A percentile compares a stretch with the other conserved stretches of the same genome.
phyloP scores from a whole-genome alignment of 23 tunicate species.

The Diplosoma virens region DNA sequence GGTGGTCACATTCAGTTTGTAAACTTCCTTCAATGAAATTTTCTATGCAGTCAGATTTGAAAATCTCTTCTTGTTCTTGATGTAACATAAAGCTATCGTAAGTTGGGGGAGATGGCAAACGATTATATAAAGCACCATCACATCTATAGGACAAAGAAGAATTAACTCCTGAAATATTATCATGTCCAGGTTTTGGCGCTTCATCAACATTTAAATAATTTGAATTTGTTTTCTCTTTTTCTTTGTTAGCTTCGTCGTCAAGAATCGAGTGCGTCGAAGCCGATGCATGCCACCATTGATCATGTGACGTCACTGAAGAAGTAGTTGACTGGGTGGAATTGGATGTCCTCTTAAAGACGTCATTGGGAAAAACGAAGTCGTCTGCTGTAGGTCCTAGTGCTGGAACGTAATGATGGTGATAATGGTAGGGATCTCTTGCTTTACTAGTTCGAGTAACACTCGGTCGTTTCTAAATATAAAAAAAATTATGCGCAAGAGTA shows the following conservation, averaged over 20 bases:
- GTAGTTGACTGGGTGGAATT: slow-evolving; percentile 12
- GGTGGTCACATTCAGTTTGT: no score
- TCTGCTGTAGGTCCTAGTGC: background rate
- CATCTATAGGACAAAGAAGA: background rate
- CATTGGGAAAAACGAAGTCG: slow-evolving; percentile 16
- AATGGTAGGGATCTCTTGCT: slow-evolving; percentile 61
- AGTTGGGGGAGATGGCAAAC: slow-evolving; percentile 1
- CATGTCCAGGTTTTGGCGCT: slow-evolving; percentile 23
- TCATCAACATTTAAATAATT: background rate
- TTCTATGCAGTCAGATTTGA: no score
- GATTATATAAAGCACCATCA: background rate
- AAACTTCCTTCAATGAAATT: no score
- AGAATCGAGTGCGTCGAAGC: background rate
- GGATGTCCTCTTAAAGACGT: background rate
- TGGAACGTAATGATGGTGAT: slow-evolving; percentile 59
- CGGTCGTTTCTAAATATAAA: slow-evolving; percentile 64
- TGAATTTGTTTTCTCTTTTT: background rate
- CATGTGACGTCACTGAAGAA: slow-evolving; percentile 20
- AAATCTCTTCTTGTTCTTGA: background rate
- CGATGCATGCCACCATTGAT: background rate
- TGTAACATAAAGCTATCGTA: background rate
- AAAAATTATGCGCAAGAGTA: background rate
- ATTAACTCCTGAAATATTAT: background rate
- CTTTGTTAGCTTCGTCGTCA: slow-evolving; percentile 23
- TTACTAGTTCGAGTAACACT: slow-evolving; percentile 49